phyloP scores from a whole-genome alignment of 1,140 invertebrate species.

The Brachionus rubens region DNA sequence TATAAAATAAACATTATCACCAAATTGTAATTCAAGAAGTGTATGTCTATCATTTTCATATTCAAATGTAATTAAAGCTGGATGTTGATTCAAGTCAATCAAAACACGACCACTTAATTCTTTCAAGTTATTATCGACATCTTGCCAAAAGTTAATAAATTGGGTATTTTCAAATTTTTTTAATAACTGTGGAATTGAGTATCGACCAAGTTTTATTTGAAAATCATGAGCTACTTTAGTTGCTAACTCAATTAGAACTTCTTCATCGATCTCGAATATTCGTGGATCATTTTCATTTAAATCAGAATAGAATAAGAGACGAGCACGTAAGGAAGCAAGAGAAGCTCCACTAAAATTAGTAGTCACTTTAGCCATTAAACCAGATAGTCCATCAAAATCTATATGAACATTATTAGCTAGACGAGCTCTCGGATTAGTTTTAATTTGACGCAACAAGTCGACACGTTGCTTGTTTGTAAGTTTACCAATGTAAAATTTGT shows the following conservation, averaged over 20 bases:
- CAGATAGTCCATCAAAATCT: background rate
- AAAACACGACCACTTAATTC: background rate
- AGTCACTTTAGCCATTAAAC: background rate
- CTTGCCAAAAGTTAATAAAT: background rate
- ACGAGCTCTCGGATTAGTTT: background rate
- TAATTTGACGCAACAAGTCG: background rate
- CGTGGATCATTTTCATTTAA: background rate
- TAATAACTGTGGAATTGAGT: background rate
- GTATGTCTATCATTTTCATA: background rate
- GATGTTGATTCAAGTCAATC: background rate
- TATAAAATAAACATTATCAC: background rate
- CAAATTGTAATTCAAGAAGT: background rate
- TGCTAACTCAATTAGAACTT: background rate
- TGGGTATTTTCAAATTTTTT: background rate
- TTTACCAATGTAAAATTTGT: constrained; percentile 4
- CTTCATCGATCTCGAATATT: background rate
- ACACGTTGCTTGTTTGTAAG: background rate
- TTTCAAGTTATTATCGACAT: background rate
- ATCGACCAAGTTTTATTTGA: background rate
- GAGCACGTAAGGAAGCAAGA: background rate
- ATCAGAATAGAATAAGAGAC: background rate
- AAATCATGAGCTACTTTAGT: background rate
- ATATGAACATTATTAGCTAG: background rate
- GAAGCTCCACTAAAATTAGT: constrained; percentile 27
- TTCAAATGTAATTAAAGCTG: background rate